phyloP scores from a whole-genome alignment of 2,797 vertebrate genomes.

The Cottoperca gobio region DNA sequence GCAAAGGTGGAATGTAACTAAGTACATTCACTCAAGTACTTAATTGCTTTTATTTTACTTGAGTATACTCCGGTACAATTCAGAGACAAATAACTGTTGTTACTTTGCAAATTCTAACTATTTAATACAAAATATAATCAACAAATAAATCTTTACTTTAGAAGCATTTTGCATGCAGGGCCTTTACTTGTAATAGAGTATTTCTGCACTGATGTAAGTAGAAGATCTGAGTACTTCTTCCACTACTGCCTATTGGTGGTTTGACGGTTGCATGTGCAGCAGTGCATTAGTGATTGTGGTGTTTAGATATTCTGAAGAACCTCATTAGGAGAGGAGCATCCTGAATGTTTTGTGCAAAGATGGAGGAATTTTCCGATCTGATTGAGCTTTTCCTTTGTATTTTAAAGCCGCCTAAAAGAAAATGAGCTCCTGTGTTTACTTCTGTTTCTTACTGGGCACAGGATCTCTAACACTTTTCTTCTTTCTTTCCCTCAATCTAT shows the following conservation, averaged over 20 bases:
- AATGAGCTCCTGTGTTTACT: conserved; percentile 13
- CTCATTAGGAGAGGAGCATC: no score
- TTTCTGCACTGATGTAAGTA: neutral
- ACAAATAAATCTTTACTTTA: neutral
- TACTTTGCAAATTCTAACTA: neutral
- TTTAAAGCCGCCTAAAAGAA: neutral
- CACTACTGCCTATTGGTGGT: neutral
- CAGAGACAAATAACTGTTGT: neutral
- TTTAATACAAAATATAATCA: neutral
- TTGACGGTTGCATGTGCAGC: neutral
- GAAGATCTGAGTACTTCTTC: neutral
- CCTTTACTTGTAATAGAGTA: neutral
- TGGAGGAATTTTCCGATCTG: neutral
- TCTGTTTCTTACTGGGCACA: conserved; percentile 21
- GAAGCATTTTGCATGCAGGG: neutral
- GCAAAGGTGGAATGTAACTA: neutral
- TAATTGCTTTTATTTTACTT: neutral
- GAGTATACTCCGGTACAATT: neutral
- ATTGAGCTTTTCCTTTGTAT: neutral
- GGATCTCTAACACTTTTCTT: conserved; percentile 24
- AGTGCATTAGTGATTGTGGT: neutral
- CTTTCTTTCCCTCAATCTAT: conserved; percentile 38
- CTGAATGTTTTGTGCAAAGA: neutral
- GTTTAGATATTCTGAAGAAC: neutral
- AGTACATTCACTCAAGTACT: neutral